Conservation (phyloP, 2,797 vertebrate genomes). For the Menidia menidia region DNA sequence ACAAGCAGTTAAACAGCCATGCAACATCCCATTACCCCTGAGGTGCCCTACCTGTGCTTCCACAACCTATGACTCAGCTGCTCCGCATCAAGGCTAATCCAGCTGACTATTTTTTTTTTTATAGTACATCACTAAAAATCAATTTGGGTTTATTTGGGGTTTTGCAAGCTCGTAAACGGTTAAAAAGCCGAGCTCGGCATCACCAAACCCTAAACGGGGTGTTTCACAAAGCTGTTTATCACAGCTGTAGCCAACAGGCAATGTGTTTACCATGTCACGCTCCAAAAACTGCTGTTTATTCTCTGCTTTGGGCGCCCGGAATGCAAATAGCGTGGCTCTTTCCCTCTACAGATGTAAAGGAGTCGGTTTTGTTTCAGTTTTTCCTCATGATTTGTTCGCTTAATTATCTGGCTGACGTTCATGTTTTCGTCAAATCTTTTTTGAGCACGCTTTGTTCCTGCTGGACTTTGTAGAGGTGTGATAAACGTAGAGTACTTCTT, state of each 20-base stretch:
- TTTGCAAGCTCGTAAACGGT: slow-evolving; percentile 53
- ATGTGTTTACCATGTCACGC: slow-evolving; percentile 82
- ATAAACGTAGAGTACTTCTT: slow-evolving; percentile 45
- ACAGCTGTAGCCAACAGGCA: slow-evolving; percentile 73
- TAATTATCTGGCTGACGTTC: slow-evolving; percentile 73
- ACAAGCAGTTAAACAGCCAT: slow-evolving; percentile 69
- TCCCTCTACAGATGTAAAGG: slow-evolving; percentile 54
- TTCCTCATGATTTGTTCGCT: slow-evolving; percentile 72
- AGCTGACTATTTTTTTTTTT: slow-evolving; percentile 34
- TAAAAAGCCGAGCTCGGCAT: slow-evolving; percentile 66
- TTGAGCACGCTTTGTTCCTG: slow-evolving; percentile 53
- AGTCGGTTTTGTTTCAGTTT: slow-evolving; percentile 56
- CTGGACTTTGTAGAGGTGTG: slow-evolving; percentile 50
- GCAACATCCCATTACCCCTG: slow-evolving; percentile 51
- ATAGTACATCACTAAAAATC: slow-evolving; percentile 25
- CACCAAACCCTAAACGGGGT: slow-evolving; percentile 62
- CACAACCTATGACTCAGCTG: slow-evolving; percentile 37
- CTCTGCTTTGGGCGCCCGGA: slow-evolving; percentile 65
- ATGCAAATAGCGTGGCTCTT: slow-evolving; percentile 73
- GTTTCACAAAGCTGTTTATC: slow-evolving; percentile 76
- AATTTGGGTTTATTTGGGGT: slow-evolving; percentile 27
- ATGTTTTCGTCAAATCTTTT: slow-evolving; percentile 53
- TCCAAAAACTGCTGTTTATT: slow-evolving; percentile 81
- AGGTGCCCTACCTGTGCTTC: slow-evolving; percentile 65
- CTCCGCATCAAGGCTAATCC: slow-evolving; percentile 36